Evolutionary conservation across 2,797 vertebrate species (phyloP).

Genomic region (Poecile montanus): DNA sequence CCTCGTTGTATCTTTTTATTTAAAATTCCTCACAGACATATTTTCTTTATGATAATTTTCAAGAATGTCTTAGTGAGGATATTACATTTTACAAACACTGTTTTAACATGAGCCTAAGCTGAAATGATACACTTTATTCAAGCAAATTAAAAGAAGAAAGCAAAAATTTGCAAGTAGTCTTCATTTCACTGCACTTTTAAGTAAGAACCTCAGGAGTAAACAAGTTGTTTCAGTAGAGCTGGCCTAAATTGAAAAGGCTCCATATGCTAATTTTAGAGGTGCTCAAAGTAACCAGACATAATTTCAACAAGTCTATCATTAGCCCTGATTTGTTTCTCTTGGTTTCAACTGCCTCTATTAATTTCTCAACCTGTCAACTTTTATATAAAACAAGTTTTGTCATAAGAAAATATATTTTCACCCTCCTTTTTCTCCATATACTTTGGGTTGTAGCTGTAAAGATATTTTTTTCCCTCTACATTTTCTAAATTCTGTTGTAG

Average conservation of each 20-base stretch:
- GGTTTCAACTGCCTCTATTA: neutral
- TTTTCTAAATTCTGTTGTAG: neutral
- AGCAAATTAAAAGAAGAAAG: conserved; percentile 13
- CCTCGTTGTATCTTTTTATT: neutral
- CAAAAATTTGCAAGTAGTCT: neutral
- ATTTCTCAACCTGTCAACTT: neutral
- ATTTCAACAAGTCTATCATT: neutral
- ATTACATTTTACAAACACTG: neutral
- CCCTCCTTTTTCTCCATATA: neutral
- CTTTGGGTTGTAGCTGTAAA: neutral
- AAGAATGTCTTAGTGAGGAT: neutral
- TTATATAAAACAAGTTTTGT: neutral
- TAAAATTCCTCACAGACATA: neutral
- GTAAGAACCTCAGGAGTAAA: neutral
- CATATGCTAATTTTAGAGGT: neutral
- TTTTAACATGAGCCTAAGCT: neutral
- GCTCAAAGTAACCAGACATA: neutral
- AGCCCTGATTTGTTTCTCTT: neutral
- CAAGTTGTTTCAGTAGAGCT: conserved; percentile 3
- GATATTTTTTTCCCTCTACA: neutral
- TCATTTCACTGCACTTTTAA: conserved; percentile 10
- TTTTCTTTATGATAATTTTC: neutral
- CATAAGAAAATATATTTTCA: neutral
- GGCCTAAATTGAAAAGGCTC: neutral
- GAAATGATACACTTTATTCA: neutral